phyloP scores from a whole-genome alignment of 2,888 invertebrate genomes.

The Drosophila hamatofila region DNA sequence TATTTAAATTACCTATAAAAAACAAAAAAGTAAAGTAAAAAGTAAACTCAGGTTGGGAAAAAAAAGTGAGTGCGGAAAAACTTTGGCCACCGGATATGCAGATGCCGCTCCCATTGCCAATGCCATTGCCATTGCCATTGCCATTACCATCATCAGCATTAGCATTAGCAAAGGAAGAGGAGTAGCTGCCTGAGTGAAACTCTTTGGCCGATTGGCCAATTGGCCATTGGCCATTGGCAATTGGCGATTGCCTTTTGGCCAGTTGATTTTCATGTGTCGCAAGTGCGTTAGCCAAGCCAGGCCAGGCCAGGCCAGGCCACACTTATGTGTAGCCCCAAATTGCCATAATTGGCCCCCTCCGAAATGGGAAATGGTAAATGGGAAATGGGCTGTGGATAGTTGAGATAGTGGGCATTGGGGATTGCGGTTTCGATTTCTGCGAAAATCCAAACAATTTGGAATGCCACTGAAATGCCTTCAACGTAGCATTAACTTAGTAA shows the following conservation, averaged over 20 bases:
- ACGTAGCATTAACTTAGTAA: neutral
- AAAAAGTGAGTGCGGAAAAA: slow-evolving; percentile 54
- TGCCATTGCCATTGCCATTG: slow-evolving; percentile 20
- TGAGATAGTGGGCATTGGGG: neutral
- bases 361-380: neutral
- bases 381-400: neutral
- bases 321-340: slow-evolving; percentile 2
- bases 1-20: slow-evolving; percentile 47
- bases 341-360: slow-evolving; percentile 11
- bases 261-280: slow-evolving; percentile 16
- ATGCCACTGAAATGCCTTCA: neutral
- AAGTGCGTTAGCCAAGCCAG: neutral
- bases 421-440: slow-evolving; percentile 26
- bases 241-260: slow-evolving; percentile 5
- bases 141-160: neutral
- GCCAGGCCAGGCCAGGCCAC: neutral
- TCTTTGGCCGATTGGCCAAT: neutral
- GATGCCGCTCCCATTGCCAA: slow-evolving; percentile 41
- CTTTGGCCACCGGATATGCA: slow-evolving; percentile 51
- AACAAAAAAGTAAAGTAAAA: slow-evolving; percentile 6
- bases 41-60: slow-evolving; percentile 19
- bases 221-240: neutral
- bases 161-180: slow-evolving; percentile 35
- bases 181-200: slow-evolving; percentile 31
- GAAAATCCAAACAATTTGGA: slow-evolving; percentile 10